A percentile compares a stretch with the other conserved stretches of the same genome.
These are phyloP conservation scores for Tenebrosternarchus preto DNA, from an alignment of 2,113 vertebrate genomes.

Conservation along the genomic window DNA sequence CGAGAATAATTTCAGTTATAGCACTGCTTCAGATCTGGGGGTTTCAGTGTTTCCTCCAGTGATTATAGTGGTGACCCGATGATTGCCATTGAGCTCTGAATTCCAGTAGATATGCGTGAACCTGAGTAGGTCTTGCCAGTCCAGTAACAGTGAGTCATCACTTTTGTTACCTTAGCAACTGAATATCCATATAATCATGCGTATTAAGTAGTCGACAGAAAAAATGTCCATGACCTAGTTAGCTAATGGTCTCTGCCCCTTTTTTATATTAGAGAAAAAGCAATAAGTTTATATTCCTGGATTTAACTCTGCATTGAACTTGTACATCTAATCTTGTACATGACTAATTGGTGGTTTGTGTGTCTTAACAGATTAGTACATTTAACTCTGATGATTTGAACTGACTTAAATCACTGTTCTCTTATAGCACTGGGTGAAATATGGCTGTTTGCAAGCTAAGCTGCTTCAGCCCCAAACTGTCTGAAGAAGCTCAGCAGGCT, in stretches of 20 bases:
- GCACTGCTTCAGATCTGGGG: no score
- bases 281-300: conserved; percentile 20
- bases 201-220: not conserved
- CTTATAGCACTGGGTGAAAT: not conserved
- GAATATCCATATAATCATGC: conserved; percentile 13
- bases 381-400: not conserved
- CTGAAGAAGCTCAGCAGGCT: no score
- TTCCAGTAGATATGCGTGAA: no score
- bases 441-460: not conserved
- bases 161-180: conserved; percentile 25
- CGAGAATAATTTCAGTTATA: no score
- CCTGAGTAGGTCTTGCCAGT: not conserved
- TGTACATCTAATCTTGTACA: no score
- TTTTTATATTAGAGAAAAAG: conserved; percentile 20
- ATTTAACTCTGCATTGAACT: not conserved
- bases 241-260: conserved; percentile 12
- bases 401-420: not conserved
- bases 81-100: no score
- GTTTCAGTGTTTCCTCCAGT: no score
- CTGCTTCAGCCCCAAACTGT: not conserved
- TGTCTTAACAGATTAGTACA: conserved; percentile 5
- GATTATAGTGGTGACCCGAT: no score
- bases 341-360: not conserved
- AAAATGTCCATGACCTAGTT: conserved; percentile 43
- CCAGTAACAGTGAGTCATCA: not conserved